Evolutionary conservation across 2,888 invertebrate species (phyloP).

Genomic region (Blomia tropicalis): DNA sequence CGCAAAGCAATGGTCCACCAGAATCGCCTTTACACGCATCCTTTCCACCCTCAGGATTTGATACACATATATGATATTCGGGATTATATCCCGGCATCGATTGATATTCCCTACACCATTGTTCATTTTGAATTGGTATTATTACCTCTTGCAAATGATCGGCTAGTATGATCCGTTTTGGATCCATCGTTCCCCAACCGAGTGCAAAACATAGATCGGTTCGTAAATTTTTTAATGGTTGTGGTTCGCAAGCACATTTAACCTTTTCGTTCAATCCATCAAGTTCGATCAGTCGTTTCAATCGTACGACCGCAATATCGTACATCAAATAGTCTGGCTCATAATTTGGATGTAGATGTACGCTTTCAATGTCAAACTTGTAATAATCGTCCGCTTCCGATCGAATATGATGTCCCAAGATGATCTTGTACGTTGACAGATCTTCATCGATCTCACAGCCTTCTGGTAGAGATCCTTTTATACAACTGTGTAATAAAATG

Average conservation of each 20-base stretch:
- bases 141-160: background rate
- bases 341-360: too few relatives aligned
- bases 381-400: too few relatives aligned
- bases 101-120: background rate
- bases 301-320: background rate
- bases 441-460: too few relatives aligned
- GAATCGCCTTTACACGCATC: background rate
- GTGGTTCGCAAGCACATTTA: background rate
- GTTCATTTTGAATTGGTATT: background rate
- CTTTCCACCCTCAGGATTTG: background rate
- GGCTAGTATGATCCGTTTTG: background rate
- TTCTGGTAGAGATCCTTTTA: too few relatives aligned
- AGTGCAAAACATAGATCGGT: background rate
- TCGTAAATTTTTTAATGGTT: background rate
- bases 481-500: too few relatives aligned
- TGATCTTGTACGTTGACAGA: too few relatives aligned
- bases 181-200: background rate
- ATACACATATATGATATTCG: background rate
- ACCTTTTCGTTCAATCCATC: background rate
- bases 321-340: too few relatives aligned
- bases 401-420: too few relatives aligned
- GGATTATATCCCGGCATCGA: background rate
- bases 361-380: too few relatives aligned
- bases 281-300: background rate
- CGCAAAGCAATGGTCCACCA: constrained; percentile 1